A percentile compares a stretch with the other conserved stretches of the same genome.
Conservation (phyloP, 2,888 invertebrate species). For the Achlya flavicornis region DNA sequence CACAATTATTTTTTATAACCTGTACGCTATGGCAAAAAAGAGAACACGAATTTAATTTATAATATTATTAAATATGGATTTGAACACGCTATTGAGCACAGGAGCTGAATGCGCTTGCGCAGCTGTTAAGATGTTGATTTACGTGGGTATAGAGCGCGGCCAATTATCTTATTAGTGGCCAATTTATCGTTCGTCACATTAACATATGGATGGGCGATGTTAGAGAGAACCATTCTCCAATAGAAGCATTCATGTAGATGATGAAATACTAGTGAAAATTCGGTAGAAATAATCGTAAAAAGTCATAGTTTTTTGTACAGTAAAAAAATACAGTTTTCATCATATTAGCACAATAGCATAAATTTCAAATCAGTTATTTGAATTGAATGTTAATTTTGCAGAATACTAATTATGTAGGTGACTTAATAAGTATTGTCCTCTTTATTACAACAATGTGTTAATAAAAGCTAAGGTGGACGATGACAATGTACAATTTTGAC, state of each 20-base stretch:
- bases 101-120: constrained; percentile 48
- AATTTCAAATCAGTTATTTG: neutral
- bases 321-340: neutral
- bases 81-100: constrained; percentile 46
- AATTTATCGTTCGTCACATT: constrained; percentile 81
- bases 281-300: too few species aligned
- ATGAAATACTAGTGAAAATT: neutral
- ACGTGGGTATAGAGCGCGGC: constrained; percentile 74
- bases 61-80: constrained; percentile 35
- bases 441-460: neutral
- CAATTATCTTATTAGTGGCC: constrained; percentile 83
- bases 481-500: constrained; percentile 27
- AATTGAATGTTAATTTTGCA: neutral
- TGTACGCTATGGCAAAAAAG: too few species aligned
- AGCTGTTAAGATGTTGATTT: constrained; percentile 82
- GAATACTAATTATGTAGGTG: neutral
- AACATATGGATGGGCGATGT: constrained; percentile 66
- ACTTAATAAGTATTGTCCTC: neutral
- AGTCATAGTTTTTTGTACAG: neutral
- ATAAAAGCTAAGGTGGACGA: constrained; percentile 25
- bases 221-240: constrained; percentile 23
- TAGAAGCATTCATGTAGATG: constrained; percentile 39
- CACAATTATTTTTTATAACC: too few species aligned
- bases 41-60: too few species aligned
- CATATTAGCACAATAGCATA: neutral